Percentiles rank a stretch among this genome's conserved stretches.
These are phyloP conservation scores for Trilocha varians DNA, from an alignment of 2,888 invertebrate genomes.

Conservation along the genomic window DNA sequence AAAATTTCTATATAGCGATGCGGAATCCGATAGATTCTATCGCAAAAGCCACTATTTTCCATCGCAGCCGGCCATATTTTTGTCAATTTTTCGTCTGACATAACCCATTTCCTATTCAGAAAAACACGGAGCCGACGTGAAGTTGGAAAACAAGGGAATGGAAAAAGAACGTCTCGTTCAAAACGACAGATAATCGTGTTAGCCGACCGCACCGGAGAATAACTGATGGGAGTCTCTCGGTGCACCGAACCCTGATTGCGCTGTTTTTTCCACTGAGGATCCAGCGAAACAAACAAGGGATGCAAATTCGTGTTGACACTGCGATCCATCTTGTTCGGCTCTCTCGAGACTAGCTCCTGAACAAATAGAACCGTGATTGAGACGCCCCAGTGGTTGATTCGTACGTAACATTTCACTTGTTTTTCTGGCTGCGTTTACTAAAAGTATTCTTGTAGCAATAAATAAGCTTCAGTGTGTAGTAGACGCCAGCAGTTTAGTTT, in stretches of 20 bases:
- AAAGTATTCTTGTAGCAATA: slow-evolving; percentile 37
- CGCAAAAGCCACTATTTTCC: slow-evolving; percentile 66
- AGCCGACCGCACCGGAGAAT: slow-evolving; percentile 63
- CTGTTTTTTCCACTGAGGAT: slow-evolving; percentile 63
- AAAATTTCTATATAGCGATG: slow-evolving; percentile 38
- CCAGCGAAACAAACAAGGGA: slow-evolving; percentile 69
- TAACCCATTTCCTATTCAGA: slow-evolving; percentile 71
- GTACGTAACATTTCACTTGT: slow-evolving; percentile 43
- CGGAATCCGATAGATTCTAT: slow-evolving; percentile 57
- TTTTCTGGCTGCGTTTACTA: slow-evolving; percentile 32
- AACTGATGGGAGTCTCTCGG: slow-evolving; percentile 58
- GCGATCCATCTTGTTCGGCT: slow-evolving; percentile 71
- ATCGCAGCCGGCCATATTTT: slow-evolving; percentile 63
- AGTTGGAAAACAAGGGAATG: slow-evolving; percentile 70
- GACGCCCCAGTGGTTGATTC: slow-evolving; percentile 50
- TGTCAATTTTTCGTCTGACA: slow-evolving; percentile 72
- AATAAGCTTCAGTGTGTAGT: slow-evolving; percentile 46
- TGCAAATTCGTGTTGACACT: slow-evolving; percentile 73
- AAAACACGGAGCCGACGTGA: slow-evolving; percentile 67
- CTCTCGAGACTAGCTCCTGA: slow-evolving; percentile 61
- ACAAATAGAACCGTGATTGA: slow-evolving; percentile 67
- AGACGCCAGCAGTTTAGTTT: slow-evolving; percentile 54
- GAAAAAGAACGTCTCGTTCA: slow-evolving; percentile 65
- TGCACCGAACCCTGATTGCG: slow-evolving; percentile 67
- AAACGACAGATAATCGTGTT: slow-evolving; percentile 72